A percentile compares a stretch with the other conserved stretches of the same genome.
Conservation (phyloP, 2,888 invertebrate genomes). For the Artemia sinica region DNA sequence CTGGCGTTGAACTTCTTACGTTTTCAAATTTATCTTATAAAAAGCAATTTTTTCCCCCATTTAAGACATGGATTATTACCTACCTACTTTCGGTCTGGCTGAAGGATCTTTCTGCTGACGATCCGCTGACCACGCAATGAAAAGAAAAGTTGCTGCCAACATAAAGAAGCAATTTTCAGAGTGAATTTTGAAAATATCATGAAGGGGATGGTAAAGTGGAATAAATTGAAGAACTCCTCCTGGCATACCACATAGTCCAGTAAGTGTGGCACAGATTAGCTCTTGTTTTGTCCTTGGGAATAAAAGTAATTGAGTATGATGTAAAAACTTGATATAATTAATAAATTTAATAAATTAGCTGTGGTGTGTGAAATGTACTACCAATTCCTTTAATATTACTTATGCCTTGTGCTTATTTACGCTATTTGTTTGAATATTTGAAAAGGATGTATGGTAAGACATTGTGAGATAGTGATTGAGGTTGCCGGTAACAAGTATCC, state of each 20-base stretch:
- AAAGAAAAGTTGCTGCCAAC: slow-evolving; percentile 42
- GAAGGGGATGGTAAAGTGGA: slow-evolving; percentile 55
- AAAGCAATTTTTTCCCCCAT: too few species aligned
- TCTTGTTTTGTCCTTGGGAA: slow-evolving; percentile 38
- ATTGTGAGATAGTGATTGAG: too few species aligned
- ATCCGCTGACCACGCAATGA: slow-evolving; percentile 44
- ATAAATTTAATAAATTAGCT: not conserved
- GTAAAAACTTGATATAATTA: slow-evolving; percentile 18
- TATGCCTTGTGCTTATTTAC: too few species aligned
- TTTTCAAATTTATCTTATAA: too few species aligned
- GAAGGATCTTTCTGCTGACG: slow-evolving; percentile 28
- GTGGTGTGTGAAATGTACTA: not conserved
- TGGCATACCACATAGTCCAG: slow-evolving; percentile 49
- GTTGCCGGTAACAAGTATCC: too few species aligned
- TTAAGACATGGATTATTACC: too few species aligned
- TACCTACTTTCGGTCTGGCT: slow-evolving; percentile 6
- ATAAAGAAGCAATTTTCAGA: slow-evolving; percentile 52
- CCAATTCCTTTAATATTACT: too few species aligned
- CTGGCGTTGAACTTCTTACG: too few species aligned
- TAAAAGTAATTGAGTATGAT: slow-evolving; percentile 23
- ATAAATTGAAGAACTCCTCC: slow-evolving; percentile 53
- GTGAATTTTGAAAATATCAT: slow-evolving; percentile 48
- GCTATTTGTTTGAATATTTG: too few species aligned
- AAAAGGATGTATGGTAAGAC: too few species aligned
- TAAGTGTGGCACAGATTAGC: slow-evolving; percentile 38